Conservation (phyloP, 2,888 invertebrate genomes). For the Synergus itoensis region DNA sequence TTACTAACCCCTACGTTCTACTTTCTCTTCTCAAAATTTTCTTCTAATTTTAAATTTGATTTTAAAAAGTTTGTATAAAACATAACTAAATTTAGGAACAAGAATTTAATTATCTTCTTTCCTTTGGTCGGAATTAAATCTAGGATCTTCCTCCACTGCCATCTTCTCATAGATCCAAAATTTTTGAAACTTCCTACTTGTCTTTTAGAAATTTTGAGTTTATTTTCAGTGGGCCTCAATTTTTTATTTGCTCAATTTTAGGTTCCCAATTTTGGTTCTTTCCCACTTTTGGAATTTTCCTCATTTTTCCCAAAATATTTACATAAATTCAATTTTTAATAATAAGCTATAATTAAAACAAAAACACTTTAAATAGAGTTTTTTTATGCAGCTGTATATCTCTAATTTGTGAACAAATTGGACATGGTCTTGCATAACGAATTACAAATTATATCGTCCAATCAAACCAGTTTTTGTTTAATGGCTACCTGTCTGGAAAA, state of each 20-base stretch:
- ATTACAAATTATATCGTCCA: conserved; percentile 44
- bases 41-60: conserved; percentile 6
- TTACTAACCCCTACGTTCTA: conserved; percentile 35
- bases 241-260: no score
- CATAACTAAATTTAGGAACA: no score
- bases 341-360: neutral
- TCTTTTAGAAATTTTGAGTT: no score
- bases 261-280: no score
- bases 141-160: no score
- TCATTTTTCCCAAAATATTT: no score
- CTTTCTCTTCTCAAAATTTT: conserved; percentile 32
- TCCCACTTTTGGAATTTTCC: no score
- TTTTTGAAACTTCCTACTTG: no score
- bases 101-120: no score
- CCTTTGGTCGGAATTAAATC: no score
- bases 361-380: neutral
- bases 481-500: neutral
- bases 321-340: neutral
- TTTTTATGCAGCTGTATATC: neutral
- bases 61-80: neutral
- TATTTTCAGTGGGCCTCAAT: no score
- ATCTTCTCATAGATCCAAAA: no score
- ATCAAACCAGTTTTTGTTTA: conserved; percentile 9
- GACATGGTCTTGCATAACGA: neutral
- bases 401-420: conserved; percentile 45